Evolutionary conservation across 1,140 invertebrate species (phyloP).

Genomic region (Littorina saxatilis): DNA sequence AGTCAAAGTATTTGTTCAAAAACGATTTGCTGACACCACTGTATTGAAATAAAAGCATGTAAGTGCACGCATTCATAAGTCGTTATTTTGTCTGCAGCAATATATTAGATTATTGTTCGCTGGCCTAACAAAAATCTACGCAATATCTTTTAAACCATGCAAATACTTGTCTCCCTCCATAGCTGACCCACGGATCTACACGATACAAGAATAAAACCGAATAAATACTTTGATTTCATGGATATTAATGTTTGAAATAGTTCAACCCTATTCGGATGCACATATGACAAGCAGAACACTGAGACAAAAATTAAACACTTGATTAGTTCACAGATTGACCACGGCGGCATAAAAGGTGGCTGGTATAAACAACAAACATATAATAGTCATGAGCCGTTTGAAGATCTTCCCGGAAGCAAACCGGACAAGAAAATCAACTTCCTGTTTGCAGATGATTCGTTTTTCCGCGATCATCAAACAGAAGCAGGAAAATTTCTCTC

Average conservation of each 20-base stretch:
- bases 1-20: neutral
- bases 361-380: neutral
- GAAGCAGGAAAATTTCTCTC: neutral
- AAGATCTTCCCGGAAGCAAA: neutral
- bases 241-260: too few relatives aligned
- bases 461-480: neutral
- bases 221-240: too few relatives aligned
- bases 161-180: constrained; percentile 22
- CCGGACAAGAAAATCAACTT: constrained; percentile 13
- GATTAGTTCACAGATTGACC: too few relatives aligned
- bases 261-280: too few relatives aligned
- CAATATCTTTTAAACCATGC: neutral
- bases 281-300: too few relatives aligned
- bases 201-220: neutral
- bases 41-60: neutral
- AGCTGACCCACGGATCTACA: too few relatives aligned
- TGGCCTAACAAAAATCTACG: neutral
- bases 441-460: neutral
- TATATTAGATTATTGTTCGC: neutral
- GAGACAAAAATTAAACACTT: too few relatives aligned
- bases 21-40: neutral
- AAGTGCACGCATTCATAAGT: too few relatives aligned
- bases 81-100: neutral
- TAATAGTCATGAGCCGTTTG: neutral
- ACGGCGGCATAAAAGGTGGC: neutral